Evolutionary conservation across 2,888 invertebrate species (phyloP), one percentile per base, ranked within the genome.

Genomic region (Agrochola circellaris): DNA sequence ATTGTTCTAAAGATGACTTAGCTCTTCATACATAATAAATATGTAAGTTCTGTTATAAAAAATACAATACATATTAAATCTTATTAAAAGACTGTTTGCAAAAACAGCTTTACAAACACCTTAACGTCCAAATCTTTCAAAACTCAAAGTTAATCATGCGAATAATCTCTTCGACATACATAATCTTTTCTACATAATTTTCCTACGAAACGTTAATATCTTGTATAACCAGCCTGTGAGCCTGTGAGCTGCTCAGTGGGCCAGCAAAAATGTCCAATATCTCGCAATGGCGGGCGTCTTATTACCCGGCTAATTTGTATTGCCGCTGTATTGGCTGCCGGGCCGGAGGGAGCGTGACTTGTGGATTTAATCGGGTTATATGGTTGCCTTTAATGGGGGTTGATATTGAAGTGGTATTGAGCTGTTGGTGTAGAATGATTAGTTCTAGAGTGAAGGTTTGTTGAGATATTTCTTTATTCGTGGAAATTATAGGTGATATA

Each of bases 241-340:
- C 4, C 64, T 17, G 42, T 42, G 54, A 48, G 51, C 9, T 62
- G 72, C 58, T 78, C 79, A 79, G 70, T 79, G 75, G 81, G 58
- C 75, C 71, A 77, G 66, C 75, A 78, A 75, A 83, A 77, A 76
- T 83, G 79, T 81, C 83, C 81, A 82, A 88, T 83, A 87, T 80
- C 77, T 80, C 77, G 72, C 72, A 68, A 79, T 74, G 75, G 84
- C 72, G 77, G 79, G 77, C 83, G 75, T 83, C 84, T 86, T 87
- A 87, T 86, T 83, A 85, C 73, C 81, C 87, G 81, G 56, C 88
- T 87, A 88, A 87, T 88, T 87, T 86, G 81, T 87, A 87, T 87
- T 68, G 79, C 70, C 70, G 68, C 79, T 74, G 62, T 71, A 84
- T 75, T 64, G 76, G 56, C 34, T 26, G 81, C 68, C 60, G 51